Evolutionary conservation across 2,113 vertebrate species (phyloP), one percentile per base, ranked within the genome.

Genomic region (Phalacrocorax aristotelis): DNA sequence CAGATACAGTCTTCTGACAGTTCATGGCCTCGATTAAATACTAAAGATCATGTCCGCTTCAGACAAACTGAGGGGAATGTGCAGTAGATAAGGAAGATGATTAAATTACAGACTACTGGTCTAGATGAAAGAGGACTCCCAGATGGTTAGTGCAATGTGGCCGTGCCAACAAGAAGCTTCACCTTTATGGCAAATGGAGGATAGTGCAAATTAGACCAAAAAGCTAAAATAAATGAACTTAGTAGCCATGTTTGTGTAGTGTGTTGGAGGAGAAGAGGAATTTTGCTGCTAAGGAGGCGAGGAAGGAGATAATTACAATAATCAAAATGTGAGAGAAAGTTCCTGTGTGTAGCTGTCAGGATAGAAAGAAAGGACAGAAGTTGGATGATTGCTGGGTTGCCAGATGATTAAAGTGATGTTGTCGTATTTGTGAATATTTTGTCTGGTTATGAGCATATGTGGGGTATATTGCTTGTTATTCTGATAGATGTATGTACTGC

Each of bases 371-470:
- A 85, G 91, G 91, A 87, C 23, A 48, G 65, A 95, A 94, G 94
- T 72, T 85, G 58, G 49, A 34, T 91, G 93, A 92, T 95, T 95
- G 91, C 77, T 84, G 58, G 44, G 27, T 89, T 96, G 48, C 65
- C 54, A 42, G 70, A 77, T 76, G 25, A 91, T 89, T 89, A 65
- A 87, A 93, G 58, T 42, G 54, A 42, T 77, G 92, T 55, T 94
- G 88, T 91, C 61, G 15, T 95, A 76, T 93, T 96, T 93, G 74
- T 11, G 66, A 87, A 49, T 91, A 49, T 93, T 96, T 94, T 96
- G 89, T 79, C 74, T 87, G 29, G 27, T 66, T 62, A 20, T 58
- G 58, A 82, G 69, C 32, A 6, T 42, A 34, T 42, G 48, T 0
- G 4, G 69, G 38, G 36, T 89, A 61, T 82, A 57, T 54, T 79